Evolutionary conservation across 2,888 invertebrate species (phyloP).

Genomic region (Cinara cedri): DNA sequence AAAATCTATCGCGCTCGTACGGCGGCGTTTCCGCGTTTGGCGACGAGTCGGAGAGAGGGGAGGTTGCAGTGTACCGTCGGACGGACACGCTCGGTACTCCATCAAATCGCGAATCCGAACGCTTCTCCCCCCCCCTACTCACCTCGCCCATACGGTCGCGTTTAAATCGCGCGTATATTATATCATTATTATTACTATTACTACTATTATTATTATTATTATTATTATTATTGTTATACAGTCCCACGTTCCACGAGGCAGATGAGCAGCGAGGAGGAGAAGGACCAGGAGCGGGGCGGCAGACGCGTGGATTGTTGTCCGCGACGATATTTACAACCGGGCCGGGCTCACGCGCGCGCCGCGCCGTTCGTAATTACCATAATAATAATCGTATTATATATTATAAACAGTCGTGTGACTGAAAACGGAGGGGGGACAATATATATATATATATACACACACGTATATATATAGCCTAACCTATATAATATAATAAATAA

Average conservation of each 20-base stretch:
- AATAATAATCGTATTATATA: slow-evolving; percentile 44
- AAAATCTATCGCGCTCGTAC: background rate
- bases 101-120: background rate
- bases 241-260: background rate
- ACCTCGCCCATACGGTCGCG: background rate
- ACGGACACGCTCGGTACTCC: background rate
- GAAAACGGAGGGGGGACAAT: background rate
- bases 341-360: slow-evolving; percentile 23
- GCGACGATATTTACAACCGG: slow-evolving; percentile 43
- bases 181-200: background rate
- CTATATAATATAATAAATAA: slow-evolving; percentile 37
- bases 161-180: background rate
- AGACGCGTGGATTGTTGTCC: background rate
- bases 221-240: background rate
- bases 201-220: background rate
- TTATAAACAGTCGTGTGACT: slow-evolving; percentile 37
- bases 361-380: slow-evolving; percentile 49
- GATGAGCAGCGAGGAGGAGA: too few species aligned
- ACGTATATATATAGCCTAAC: too few species aligned
- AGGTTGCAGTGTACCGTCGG: too few species aligned
- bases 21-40: background rate
- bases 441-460: too few species aligned
- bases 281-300: background rate
- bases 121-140: too few species aligned
- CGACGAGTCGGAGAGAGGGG: too few species aligned